Evolutionary conservation across 2,888 invertebrate genomes (phyloP).

Genomic region (Acleris cristana): DNA sequence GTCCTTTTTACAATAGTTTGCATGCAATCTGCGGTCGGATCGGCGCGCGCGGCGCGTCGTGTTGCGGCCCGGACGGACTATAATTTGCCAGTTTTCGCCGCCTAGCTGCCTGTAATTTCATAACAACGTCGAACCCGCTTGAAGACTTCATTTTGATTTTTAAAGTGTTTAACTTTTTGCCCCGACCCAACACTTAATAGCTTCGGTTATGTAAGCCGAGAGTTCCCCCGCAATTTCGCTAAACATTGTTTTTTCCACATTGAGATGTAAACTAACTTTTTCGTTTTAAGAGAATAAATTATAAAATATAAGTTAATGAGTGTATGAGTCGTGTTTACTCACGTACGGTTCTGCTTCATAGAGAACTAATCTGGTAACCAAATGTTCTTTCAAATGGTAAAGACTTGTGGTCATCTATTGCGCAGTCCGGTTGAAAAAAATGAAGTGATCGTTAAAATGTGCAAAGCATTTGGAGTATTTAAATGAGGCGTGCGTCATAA

Average conservation of each 20-base stretch:
- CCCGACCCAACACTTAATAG: constrained; percentile 53
- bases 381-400: constrained; percentile 81
- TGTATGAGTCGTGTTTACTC: constrained; percentile 67
- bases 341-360: constrained; percentile 66
- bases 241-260: constrained; percentile 40
- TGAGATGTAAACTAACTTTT: constrained; percentile 56
- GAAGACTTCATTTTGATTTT: constrained; percentile 71
- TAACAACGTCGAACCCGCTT: constrained; percentile 62
- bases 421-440: constrained; percentile 67
- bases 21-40: constrained; percentile 69
- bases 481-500: constrained; percentile 81
- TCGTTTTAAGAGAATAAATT: constrained; percentile 49
- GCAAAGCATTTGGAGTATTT: constrained; percentile 76
- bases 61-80: constrained; percentile 61
- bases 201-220: constrained; percentile 54
- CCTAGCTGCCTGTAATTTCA: constrained; percentile 77
- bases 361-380: constrained; percentile 81
- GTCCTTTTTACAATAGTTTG: constrained; percentile 61
- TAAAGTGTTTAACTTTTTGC: constrained; percentile 57
- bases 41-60: constrained; percentile 54
- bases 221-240: constrained; percentile 43
- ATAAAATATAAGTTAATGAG: constrained; percentile 61
- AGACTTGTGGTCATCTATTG: constrained; percentile 57
- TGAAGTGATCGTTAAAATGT: constrained; percentile 73
- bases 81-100: constrained; percentile 80